Conservation (phyloP, 2,888 invertebrate genomes). For the Pomacea canaliculata region DNA sequence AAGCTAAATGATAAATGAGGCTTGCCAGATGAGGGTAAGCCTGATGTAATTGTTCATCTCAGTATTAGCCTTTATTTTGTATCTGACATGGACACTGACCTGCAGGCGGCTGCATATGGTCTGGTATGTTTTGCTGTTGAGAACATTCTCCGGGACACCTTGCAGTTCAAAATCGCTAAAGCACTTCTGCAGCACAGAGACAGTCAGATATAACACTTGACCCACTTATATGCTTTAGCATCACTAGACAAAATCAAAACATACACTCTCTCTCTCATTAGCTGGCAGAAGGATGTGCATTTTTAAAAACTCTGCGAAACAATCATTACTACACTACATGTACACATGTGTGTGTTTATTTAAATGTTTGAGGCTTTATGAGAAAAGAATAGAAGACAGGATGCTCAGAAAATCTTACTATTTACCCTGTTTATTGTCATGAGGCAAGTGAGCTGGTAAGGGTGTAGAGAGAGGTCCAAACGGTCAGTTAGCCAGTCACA, state of each 20-base stretch:
- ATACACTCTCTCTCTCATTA: too few species aligned
- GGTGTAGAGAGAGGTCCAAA: slow-evolving; percentile 91
- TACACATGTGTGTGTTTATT: too few species aligned
- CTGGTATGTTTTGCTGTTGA: slow-evolving; percentile 96
- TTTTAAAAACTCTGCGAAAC: too few species aligned
- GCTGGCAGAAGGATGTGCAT: too few species aligned
- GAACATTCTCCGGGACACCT: slow-evolving; percentile 96
- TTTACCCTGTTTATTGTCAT: slow-evolving; percentile 91
- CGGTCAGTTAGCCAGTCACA: slow-evolving; percentile 95
- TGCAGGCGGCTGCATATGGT: slow-evolving; percentile 93
- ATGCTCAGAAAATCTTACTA: not conserved
- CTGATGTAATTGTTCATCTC: too few species aligned
- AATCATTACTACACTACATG: too few species aligned
- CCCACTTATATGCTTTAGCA: too few species aligned
- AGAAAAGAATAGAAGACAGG: not conserved
- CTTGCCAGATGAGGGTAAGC: too few species aligned
- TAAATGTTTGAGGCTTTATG: not conserved
- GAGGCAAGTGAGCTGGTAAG: slow-evolving; percentile 97
- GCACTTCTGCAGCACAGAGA: slow-evolving; percentile 82
- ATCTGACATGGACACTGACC: slow-evolving; percentile 74
- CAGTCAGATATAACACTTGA: not conserved
- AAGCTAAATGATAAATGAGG: too few species aligned
- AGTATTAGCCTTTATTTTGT: too few species aligned
- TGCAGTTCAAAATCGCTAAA: slow-evolving; percentile 99
- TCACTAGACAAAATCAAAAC: too few species aligned